Evolutionary conservation across 2,797 vertebrate genomes (phyloP).

Genomic region (Phataginus tetradactyla): DNA sequence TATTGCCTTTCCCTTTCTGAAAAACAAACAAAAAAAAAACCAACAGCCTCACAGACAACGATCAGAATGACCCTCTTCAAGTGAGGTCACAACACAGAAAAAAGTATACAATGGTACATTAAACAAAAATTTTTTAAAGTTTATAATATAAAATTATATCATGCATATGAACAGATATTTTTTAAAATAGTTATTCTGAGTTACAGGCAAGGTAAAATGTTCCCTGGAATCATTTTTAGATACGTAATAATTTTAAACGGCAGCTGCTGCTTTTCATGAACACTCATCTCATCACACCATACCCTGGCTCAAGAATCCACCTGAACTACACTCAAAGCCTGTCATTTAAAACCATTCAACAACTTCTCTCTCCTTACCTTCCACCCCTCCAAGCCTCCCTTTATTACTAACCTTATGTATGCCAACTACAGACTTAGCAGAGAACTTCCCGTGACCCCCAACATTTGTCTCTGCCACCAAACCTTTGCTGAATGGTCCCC

Average conservation of each 20-base stretch:
- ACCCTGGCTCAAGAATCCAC: slow-evolving; percentile 5
- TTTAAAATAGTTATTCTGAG: not conserved
- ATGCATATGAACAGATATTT: not conserved
- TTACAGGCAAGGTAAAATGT: not conserved
- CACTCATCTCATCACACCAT: not conserved
- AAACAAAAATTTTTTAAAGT: not conserved
- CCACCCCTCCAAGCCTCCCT: not conserved
- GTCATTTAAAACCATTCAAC: slow-evolving; percentile 29
- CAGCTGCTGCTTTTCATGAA: not conserved
- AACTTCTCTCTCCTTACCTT: not conserved
- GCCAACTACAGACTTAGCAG: not conserved
- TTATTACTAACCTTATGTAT: not conserved
- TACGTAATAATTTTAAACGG: not conserved
- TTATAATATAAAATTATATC: not conserved
- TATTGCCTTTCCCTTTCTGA: not conserved
- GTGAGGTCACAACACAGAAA: not conserved
- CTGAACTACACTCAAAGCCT: not conserved
- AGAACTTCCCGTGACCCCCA: not conserved
- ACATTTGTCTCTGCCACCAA: not conserved
- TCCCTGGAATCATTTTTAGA: slow-evolving; percentile 26
- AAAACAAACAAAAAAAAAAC: not conserved
- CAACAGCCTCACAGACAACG: not conserved
- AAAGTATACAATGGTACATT: not conserved
- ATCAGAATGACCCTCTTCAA: not conserved
- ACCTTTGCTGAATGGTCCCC: not conserved